These are phyloP conservation scores for Ditylenchus weischeri DNA, from an alignment of 2,888 invertebrate species.

Conservation along the genomic window DNA sequence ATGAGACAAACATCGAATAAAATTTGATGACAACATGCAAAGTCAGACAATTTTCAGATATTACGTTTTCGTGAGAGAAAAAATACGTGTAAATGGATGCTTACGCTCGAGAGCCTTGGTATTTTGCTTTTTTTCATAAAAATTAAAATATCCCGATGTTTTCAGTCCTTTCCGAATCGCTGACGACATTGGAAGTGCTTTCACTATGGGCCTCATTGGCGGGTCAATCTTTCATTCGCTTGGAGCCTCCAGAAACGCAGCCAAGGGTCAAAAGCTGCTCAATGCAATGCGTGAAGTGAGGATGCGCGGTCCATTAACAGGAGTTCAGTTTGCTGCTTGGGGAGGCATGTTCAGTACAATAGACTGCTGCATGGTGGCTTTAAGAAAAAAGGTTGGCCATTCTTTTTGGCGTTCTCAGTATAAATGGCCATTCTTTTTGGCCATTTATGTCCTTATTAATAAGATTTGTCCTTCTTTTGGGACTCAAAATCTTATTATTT, in stretches of 20 bases:
- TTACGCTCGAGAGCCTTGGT: conserved; percentile 57
- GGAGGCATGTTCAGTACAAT: conserved; percentile 96
- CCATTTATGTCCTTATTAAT: too few species aligned
- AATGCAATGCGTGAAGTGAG: conserved; percentile 50
- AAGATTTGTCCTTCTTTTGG: too few species aligned
- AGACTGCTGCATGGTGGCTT: conserved; percentile 82
- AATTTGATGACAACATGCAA: too few species aligned
- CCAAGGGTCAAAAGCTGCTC: conserved; percentile 60
- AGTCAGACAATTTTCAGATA: too few species aligned
- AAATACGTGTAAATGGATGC: conserved; percentile 46
- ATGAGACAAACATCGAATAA: too few species aligned
- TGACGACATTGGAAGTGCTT: conserved; percentile 97
- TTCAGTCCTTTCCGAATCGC: conserved; percentile 88
- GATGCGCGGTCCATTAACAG: conserved; percentile 52
- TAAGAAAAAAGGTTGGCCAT: conserved; percentile 72
- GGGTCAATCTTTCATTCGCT: conserved; percentile 94
- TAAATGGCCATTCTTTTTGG: too few species aligned
- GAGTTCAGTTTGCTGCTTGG: conserved; percentile 93
- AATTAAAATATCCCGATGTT: conserved; percentile 22
- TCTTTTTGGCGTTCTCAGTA: not conserved
- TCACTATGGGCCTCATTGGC: conserved; percentile 98
- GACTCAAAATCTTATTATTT: too few species aligned
- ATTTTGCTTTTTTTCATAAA: conserved; percentile 14
- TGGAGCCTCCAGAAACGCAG: conserved; percentile 83
- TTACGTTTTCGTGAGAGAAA: too few species aligned